Conservation (phyloP, 2,113 vertebrate species). For the Rafetus swinhoei region DNA sequence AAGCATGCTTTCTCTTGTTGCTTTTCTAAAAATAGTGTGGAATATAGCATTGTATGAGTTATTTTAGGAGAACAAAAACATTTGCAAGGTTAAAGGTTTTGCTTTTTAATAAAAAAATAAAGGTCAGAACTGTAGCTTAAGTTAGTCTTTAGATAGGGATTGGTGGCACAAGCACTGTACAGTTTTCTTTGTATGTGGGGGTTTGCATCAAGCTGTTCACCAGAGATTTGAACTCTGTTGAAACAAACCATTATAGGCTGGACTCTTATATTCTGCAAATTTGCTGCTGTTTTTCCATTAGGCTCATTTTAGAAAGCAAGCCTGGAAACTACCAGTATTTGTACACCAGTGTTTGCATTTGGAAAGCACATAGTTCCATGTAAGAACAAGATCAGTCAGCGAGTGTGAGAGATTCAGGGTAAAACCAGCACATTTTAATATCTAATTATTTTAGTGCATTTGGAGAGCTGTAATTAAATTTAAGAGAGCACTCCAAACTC, state of each 20-base stretch:
- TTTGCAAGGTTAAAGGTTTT: slow-evolving; percentile 82
- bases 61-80: slow-evolving; percentile 85
- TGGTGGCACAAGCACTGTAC: slow-evolving; percentile 19
- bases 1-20: slow-evolving; percentile 83
- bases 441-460: slow-evolving; percentile 85
- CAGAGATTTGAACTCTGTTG: slow-evolving; percentile 45
- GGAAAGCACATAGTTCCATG: slow-evolving; percentile 74
- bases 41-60: slow-evolving; percentile 82
- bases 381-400: slow-evolving; percentile 66
- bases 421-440: slow-evolving; percentile 81
- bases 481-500: slow-evolving; percentile 84
- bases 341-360: slow-evolving; percentile 73
- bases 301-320: slow-evolving; percentile 62
- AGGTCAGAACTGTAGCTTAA: slow-evolving; percentile 67
- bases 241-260: slow-evolving; percentile 66
- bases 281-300: slow-evolving; percentile 65
- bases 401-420: slow-evolving; percentile 75
- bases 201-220: slow-evolving; percentile 51
- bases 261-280: slow-evolving; percentile 54
- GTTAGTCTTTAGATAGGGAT: slow-evolving; percentile 46
- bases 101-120: slow-evolving; percentile 76
- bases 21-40: slow-evolving; percentile 83
- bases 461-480: slow-evolving; percentile 86
- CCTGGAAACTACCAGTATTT: slow-evolving; percentile 73
- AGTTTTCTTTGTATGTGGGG: slow-evolving; percentile 56